Conservation (phyloP, 2,797 vertebrate species). For the Acrocephalus scirpaceus region DNA sequence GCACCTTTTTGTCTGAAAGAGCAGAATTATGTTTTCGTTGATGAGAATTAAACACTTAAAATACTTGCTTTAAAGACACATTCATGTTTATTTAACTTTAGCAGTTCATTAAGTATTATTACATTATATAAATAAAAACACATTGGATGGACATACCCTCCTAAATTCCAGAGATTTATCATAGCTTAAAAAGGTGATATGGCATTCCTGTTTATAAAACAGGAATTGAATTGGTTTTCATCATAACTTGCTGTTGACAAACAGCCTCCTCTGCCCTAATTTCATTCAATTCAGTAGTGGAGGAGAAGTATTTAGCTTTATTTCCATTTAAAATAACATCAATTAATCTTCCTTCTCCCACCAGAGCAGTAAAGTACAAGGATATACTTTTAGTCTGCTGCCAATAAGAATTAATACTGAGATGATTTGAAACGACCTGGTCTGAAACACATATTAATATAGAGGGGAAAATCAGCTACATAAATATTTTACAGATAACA, state of each 20-base stretch:
- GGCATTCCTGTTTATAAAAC: background rate
- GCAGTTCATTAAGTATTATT: background rate
- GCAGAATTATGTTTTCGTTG: background rate
- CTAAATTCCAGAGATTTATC: background rate
- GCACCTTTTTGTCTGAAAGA: background rate
- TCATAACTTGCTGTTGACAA: background rate
- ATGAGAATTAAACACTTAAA: background rate
- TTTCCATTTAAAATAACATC: background rate
- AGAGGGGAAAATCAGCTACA: rapidly evolving
- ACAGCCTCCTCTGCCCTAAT: background rate
- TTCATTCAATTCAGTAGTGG: background rate
- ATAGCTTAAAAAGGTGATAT: background rate
- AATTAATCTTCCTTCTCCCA: background rate
- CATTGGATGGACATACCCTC: background rate
- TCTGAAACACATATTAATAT: background rate
- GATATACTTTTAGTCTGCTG: background rate
- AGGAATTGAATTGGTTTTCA: background rate
- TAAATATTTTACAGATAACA: background rate
- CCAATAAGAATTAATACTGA: background rate
- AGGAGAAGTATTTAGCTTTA: background rate
- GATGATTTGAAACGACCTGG: background rate
- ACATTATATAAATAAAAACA: background rate
- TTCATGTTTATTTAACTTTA: background rate
- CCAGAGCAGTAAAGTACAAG: background rate
- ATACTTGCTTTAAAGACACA: background rate